Conservation (phyloP, 2,888 invertebrate species). For the Zhengitettix transpicula region DNA sequence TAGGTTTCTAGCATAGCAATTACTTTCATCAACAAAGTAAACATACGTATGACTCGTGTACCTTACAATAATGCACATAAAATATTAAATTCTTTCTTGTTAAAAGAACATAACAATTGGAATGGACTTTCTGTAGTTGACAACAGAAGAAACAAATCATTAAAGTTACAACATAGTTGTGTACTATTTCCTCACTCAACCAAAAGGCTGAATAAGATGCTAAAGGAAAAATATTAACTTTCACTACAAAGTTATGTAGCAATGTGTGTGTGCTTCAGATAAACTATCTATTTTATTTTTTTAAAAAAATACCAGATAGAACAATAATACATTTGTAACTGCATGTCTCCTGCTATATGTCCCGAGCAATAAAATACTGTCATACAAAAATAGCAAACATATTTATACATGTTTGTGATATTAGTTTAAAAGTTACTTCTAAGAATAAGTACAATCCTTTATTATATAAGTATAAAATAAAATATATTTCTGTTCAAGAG, state of each 20-base stretch:
- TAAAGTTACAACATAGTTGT: neutral
- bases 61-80: too few species aligned
- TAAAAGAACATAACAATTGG: neutral
- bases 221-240: neutral
- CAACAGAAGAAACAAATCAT: neutral
- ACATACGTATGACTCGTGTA: too few species aligned
- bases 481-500: neutral
- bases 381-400: conserved; percentile 1
- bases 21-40: too few species aligned
- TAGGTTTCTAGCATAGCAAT: too few species aligned
- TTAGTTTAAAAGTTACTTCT: neutral
- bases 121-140: neutral
- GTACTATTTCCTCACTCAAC: neutral
- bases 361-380: conserved; percentile 1
- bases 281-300: too few species aligned
- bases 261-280: too few species aligned
- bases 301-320: too few species aligned
- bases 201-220: neutral
- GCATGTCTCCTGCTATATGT: neutral
- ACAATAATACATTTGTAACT: neutral
- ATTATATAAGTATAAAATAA: neutral
- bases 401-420: neutral
- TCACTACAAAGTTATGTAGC: neutral
- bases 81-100: too few species aligned
- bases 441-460: conserved; percentile 1